phyloP scores from a whole-genome alignment of 2,888 invertebrate species.

The Diadegma fenestrale region DNA sequence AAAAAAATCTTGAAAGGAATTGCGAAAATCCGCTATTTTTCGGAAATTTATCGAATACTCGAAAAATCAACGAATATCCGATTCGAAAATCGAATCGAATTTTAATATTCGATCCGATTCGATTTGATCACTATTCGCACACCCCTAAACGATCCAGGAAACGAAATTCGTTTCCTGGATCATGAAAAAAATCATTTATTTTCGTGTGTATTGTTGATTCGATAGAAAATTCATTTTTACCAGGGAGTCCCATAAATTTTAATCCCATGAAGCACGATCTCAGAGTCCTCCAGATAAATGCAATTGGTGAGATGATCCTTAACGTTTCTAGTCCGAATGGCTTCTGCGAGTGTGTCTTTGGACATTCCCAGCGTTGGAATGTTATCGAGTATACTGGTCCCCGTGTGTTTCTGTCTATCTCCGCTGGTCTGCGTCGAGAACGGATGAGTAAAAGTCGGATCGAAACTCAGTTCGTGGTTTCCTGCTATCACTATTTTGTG shows the following conservation, averaged over 20 bases:
- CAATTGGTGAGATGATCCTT: slow-evolving; percentile 91
- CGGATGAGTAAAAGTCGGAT: slow-evolving; percentile 88
- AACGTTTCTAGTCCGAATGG: slow-evolving; percentile 88
- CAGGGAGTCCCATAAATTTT: slow-evolving; percentile 94
- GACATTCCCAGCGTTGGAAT: slow-evolving; percentile 89
- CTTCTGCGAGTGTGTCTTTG: slow-evolving; percentile 88
- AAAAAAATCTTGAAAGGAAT: too few species aligned
- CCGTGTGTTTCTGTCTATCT: slow-evolving; percentile 85
- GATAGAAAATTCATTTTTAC: slow-evolving; percentile 83
- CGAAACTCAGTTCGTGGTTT: slow-evolving; percentile 94
- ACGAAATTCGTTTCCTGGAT: too few species aligned
- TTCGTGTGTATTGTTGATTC: neutral
- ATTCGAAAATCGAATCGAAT: too few species aligned
- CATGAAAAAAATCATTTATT: neutral
- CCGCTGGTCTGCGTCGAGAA: slow-evolving; percentile 83
- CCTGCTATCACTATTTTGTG: slow-evolving; percentile 94
- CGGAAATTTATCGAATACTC: too few species aligned
- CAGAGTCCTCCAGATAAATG: slow-evolving; percentile 91
- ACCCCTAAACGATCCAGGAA: too few species aligned
- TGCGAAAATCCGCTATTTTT: too few species aligned
- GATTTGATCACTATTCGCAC: too few species aligned
- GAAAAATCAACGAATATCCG: too few species aligned
- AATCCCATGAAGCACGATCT: slow-evolving; percentile 89
- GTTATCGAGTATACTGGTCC: slow-evolving; percentile 87
- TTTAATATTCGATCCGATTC: too few species aligned